These are phyloP conservation scores for Anguilla pacifica DNA, from an alignment of 2,797 vertebrate genomes.

Conservation along the genomic window DNA sequence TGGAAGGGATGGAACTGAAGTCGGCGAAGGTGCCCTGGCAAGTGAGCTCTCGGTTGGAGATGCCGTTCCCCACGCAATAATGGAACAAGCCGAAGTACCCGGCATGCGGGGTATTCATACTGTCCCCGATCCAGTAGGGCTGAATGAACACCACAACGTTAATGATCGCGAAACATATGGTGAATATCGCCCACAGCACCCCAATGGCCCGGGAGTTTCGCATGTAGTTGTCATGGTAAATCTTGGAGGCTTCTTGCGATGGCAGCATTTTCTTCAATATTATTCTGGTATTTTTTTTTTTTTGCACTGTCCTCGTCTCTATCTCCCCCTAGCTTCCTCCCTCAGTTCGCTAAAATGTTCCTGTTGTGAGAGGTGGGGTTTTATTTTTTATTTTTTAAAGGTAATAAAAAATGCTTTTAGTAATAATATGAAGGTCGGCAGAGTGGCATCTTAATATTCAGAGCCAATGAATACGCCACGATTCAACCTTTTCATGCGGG, in stretches of 20 bases:
- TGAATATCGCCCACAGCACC: conserved; percentile 88
- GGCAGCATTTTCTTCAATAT: conserved; percentile 81
- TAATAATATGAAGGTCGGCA: conserved; percentile 37
- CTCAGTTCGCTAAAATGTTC: conserved; percentile 39
- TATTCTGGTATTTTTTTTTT: conserved; percentile 34
- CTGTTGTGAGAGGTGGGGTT: conserved; percentile 34
- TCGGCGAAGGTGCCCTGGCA: conserved; percentile 86
- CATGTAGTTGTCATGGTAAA: conserved; percentile 87
- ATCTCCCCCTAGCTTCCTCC: conserved; percentile 44
- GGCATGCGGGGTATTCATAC: conserved; percentile 84
- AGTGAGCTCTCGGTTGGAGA: conserved; percentile 80
- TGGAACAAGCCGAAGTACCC: conserved; percentile 90
- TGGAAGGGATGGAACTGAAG: conserved; percentile 85
- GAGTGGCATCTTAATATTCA: conserved; percentile 16
- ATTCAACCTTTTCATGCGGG: conserved; percentile 17
- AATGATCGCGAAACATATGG: conserved; percentile 91
- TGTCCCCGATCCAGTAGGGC: conserved; percentile 91
- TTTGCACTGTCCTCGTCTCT: conserved; percentile 40
- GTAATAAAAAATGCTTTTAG: conserved; percentile 10
- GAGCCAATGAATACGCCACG: conserved; percentile 25
- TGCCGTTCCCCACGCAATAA: conserved; percentile 84
- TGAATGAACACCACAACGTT: conserved; percentile 90
- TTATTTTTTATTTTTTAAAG: background rate
- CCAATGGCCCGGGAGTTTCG: conserved; percentile 87
- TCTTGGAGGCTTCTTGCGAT: conserved; percentile 85